Percentiles rank a stretch among this genome's conserved stretches.
Evolutionary conservation across 2,797 vertebrate species (phyloP).

Genomic region (Distichodus sexfasciatus): DNA sequence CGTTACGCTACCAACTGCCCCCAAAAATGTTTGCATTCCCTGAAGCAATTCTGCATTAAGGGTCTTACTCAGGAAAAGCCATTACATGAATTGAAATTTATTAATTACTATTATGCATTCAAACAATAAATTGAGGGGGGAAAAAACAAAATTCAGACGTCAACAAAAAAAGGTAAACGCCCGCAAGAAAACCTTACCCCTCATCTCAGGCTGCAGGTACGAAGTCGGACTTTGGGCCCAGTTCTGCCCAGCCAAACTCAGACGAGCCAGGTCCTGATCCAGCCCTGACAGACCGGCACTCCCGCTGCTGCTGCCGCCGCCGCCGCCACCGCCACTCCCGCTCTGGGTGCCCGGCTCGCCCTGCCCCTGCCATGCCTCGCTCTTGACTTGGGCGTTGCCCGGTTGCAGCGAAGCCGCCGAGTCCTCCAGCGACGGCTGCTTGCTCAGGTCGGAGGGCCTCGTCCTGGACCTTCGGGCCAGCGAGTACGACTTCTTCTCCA

Average conservation of each 20-base stretch:
- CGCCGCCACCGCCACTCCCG: too few species aligned
- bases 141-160: background rate
- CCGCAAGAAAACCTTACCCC: slow-evolving; percentile 71
- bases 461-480: slow-evolving; percentile 88
- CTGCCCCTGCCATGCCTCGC: slow-evolving; percentile 72
- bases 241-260: slow-evolving; percentile 83
- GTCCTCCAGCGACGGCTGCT: slow-evolving; percentile 82
- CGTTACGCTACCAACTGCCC: too few species aligned
- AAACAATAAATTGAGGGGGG: background rate
- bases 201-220: slow-evolving; percentile 86
- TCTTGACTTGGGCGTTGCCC: slow-evolving; percentile 61
- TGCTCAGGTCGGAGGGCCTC: slow-evolving; percentile 82
- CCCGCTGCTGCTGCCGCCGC: too few species aligned
- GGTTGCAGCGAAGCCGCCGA: slow-evolving; percentile 57
- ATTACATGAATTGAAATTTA: too few species aligned
- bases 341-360: slow-evolving; percentile 38
- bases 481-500: slow-evolving; percentile 94
- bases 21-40: too few species aligned
- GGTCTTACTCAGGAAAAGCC: too few species aligned
- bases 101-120: too few species aligned
- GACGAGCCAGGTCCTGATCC: slow-evolving; percentile 84
- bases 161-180: background rate
- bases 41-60: too few species aligned
- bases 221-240: slow-evolving; percentile 85
- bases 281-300: slow-evolving; percentile 79